Percentiles rank a stretch among this genome's conserved stretches.
phyloP scores from a whole-genome alignment of 2,113 vertebrate genomes.

The Sapayoa aenigma region DNA sequence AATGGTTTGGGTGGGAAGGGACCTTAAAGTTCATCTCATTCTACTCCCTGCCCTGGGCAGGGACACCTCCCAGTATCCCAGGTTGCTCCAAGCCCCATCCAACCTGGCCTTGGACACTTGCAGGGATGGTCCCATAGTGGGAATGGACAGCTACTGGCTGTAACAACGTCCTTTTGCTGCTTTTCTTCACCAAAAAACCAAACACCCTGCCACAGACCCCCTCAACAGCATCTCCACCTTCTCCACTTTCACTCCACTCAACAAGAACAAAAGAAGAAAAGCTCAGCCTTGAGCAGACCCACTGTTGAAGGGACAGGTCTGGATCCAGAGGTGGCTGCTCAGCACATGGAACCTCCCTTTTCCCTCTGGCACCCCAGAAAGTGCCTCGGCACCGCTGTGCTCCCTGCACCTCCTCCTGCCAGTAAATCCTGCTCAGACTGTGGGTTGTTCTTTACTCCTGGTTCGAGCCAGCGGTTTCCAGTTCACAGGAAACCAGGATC shows the following conservation, averaged over 20 bases:
- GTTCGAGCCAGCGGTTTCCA: slow-evolving; percentile 33
- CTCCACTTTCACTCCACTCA: not conserved
- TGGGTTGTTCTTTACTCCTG: not conserved
- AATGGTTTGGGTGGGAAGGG: not conserved
- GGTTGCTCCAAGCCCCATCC: fast-evolving
- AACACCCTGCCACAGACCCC: not conserved
- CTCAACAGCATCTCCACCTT: not conserved
- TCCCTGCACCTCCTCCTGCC: not conserved
- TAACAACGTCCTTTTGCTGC: not conserved
- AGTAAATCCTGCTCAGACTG: slow-evolving; percentile 15
- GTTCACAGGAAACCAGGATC: slow-evolving; percentile 59
- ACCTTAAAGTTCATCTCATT: not conserved
- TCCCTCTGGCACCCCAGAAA: not conserved
- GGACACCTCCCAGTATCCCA: not conserved
- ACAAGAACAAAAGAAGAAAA: not conserved
- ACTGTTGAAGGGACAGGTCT: not conserved
- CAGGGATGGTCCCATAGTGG: not conserved
- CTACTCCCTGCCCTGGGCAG: not conserved
- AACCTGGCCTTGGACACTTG: not conserved
- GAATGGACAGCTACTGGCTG: not conserved
- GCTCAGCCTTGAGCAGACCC: not conserved
- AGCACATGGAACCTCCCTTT: fast-evolving
- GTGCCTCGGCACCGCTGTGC: not conserved
- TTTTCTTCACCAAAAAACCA: not conserved
- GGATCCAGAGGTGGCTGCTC: not conserved